Evolutionary conservation across 1,140 invertebrate genomes (phyloP), one percentile per base, ranked within the genome.

Genomic region (Formica selysi): DNA sequence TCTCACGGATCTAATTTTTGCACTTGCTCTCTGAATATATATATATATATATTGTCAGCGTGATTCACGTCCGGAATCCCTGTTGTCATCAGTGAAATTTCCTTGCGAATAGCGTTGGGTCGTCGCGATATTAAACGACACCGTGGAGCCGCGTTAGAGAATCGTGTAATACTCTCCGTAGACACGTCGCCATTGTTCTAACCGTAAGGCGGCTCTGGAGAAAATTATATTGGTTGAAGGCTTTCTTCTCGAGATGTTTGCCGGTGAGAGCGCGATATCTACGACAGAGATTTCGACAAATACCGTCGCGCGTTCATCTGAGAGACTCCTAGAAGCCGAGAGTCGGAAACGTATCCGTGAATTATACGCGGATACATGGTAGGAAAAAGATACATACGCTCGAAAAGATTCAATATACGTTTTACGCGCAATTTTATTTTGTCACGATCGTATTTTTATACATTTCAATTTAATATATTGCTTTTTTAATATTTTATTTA

Each of bases 81-180:
- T 22, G 79, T 83, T 74, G 79, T 83, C 68, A 83, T 83, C 57
- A 59, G 54, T 54, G 79, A 83, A 83, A 83, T 83, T 74, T 74
- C 79, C 32, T 13, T 22, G 41, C 68, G 54, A 83, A 81, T 22
- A 8, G 76, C 26, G 78, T 71, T 65, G 54, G 78, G 67, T 83
- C 68, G 79, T 83, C 26, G 57, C 13, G 41, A 83, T 83, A 83
- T 83, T 83, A 74, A 83, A 83, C 79, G 54, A 74, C 79, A 83
- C 54, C 54, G 38, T 41, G 68, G 68, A 74, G 38, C 36, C 68
- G 38, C 79, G 54, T 83, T 74, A 83, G 79, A 74, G 79, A 83
- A 83, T 83, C 54, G 41, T 61, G 68, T 83, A 83, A 83, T 74
- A 83, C 38, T 73, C 51, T 61, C 54, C 22, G 79, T 59, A 83